Conservation (phyloP, 2,888 invertebrate species). For the Melanchra persicariae region DNA sequence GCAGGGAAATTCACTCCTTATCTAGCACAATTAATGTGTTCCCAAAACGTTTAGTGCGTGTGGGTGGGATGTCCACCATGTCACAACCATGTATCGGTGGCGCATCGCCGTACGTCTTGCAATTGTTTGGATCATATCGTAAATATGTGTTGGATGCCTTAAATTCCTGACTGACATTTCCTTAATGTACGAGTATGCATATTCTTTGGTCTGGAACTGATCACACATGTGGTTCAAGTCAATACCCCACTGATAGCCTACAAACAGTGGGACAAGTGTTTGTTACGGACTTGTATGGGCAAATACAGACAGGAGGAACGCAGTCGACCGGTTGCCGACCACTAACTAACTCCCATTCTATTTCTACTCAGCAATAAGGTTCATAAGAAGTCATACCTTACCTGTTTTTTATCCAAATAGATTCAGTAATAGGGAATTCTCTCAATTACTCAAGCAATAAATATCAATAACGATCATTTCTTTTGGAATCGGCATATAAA, state of each 20-base stretch:
- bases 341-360: slow-evolving; percentile 20
- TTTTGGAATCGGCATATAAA: slow-evolving; percentile 46
- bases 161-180: slow-evolving; percentile 1
- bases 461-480: slow-evolving; percentile 37
- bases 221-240: slow-evolving; percentile 24
- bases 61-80: too few species aligned
- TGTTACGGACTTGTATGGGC: slow-evolving; percentile 41
- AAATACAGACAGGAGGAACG: slow-evolving; percentile 25
- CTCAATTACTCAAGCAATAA: slow-evolving; percentile 25
- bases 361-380: slow-evolving; percentile 14
- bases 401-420: slow-evolving; percentile 17
- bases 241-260: slow-evolving; percentile 35
- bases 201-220: slow-evolving; percentile 23
- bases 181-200: not conserved
- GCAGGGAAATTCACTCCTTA: too few species aligned
- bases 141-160: not conserved
- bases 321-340: slow-evolving; percentile 28
- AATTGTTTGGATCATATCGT: not conserved
- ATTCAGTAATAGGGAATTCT: slow-evolving; percentile 20
- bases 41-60: too few species aligned
- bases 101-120: too few species aligned
- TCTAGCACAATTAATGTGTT: too few species aligned
- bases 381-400: slow-evolving; percentile 20
- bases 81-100: too few species aligned
- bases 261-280: slow-evolving; percentile 41